Evolutionary conservation across 2,113 vertebrate genomes (phyloP).

Genomic region (Hippocampus barbouri): DNA sequence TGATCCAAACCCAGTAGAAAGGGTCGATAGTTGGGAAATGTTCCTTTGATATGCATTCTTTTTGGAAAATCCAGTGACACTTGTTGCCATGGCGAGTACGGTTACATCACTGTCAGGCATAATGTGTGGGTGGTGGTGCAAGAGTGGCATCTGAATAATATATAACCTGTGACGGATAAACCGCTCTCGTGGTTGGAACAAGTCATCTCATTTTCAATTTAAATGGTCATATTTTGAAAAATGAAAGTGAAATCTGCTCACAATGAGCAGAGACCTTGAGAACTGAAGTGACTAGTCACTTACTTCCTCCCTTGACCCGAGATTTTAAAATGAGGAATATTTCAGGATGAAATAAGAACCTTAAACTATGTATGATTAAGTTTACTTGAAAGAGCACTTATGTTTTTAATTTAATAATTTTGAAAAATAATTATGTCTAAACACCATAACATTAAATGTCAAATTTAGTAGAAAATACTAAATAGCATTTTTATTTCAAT

Average conservation of each 20-base stretch:
- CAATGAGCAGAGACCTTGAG: neutral
- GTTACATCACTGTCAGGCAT: slow-evolving; percentile 5
- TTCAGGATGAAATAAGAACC: neutral
- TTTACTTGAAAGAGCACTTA: neutral
- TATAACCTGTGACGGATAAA: slow-evolving; percentile 2
- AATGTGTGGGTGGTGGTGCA: neutral
- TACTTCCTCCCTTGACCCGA: neutral
- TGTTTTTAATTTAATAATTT: too few species aligned
- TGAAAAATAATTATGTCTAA: too few species aligned
- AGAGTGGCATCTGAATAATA: slow-evolving; percentile 2
- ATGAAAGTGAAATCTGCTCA: neutral
- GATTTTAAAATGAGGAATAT: neutral
- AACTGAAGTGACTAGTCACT: slow-evolving; percentile 26
- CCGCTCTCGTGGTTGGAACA: neutral
- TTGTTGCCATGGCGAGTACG: slow-evolving; percentile 5
- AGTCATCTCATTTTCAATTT: neutral
- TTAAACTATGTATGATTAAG: neutral
- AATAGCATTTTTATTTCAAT: too few species aligned
- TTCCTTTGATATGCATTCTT: neutral
- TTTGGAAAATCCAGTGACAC: neutral
- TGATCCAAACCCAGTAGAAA: slow-evolving; percentile 9
- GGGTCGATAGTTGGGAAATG: neutral
- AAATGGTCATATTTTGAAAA: slow-evolving; percentile 2
- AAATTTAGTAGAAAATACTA: too few species aligned
- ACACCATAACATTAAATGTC: too few species aligned